Conservation (phyloP, 2,888 invertebrate genomes). For the Epistrophe eligans region DNA sequence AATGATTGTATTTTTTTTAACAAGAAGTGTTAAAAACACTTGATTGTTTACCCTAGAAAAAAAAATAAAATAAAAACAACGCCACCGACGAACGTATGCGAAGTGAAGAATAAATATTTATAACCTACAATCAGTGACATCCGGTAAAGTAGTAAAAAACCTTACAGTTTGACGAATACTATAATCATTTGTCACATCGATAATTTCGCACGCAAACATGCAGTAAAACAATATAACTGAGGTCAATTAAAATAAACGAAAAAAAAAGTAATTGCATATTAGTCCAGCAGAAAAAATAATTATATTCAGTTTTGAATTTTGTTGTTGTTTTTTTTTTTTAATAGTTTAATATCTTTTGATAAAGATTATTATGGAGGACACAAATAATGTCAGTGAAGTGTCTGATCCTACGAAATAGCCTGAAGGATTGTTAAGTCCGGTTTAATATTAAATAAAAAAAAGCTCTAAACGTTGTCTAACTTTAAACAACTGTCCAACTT, state of each 20-base stretch:
- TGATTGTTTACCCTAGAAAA: background rate
- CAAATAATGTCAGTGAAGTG: background rate
- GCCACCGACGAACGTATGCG: background rate
- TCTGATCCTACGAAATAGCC: too few relatives aligned
- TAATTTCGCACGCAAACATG: slow-evolving; percentile 39
- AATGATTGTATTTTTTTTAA: too few relatives aligned
- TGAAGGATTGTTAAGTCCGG: too few relatives aligned
- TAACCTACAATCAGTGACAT: slow-evolving; percentile 56
- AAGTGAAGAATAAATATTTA: slow-evolving; percentile 17
- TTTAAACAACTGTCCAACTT: too few relatives aligned
- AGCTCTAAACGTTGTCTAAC: too few relatives aligned
- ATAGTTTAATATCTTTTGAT: background rate
- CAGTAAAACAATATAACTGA: slow-evolving; percentile 42
- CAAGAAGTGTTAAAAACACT: background rate
- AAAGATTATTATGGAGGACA: background rate
- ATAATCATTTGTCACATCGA: slow-evolving; percentile 63
- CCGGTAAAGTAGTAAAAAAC: slow-evolving; percentile 40
- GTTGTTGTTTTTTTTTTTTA: background rate
- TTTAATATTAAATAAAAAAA: too few relatives aligned
- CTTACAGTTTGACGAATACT: slow-evolving; percentile 19
- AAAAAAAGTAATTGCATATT: slow-evolving; percentile 33
- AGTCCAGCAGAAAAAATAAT: slow-evolving; percentile 23
- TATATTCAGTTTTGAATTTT: background rate
- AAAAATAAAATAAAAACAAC: background rate
- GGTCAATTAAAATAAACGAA: slow-evolving; percentile 62